phyloP scores from a whole-genome alignment of 2,797 vertebrate genomes.

The Synanceia verrucosa region DNA sequence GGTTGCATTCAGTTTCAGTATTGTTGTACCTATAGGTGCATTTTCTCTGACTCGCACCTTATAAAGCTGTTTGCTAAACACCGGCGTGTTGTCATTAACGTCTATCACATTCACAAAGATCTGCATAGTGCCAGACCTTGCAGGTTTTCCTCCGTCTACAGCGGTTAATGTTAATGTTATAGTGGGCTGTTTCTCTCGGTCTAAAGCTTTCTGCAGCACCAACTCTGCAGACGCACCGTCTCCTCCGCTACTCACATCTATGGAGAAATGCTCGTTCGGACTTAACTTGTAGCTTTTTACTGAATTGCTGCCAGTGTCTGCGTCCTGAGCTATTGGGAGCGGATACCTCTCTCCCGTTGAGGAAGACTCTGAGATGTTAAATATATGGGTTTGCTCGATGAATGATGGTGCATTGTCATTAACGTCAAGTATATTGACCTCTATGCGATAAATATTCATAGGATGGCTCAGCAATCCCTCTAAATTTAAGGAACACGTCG shows the following conservation, averaged over 20 bases:
- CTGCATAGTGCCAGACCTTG: constrained; percentile 72
- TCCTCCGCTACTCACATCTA: constrained; percentile 67
- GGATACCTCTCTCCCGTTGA: constrained; percentile 72
- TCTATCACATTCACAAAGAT: constrained; percentile 68
- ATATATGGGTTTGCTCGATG: constrained; percentile 30
- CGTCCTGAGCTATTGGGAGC: constrained; percentile 78
- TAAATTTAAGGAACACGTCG: constrained; percentile 76
- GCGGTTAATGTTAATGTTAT: constrained; percentile 77
- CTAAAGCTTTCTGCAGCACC: constrained; percentile 79
- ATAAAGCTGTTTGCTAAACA: constrained; percentile 49
- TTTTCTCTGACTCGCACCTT: constrained; percentile 55
- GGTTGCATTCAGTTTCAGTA: constrained; percentile 75
- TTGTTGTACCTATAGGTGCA: constrained; percentile 1
- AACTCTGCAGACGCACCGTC: constrained; percentile 74
- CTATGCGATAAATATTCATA: constrained; percentile 78
- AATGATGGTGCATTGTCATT: constrained; percentile 79
- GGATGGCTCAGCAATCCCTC: constrained; percentile 79
- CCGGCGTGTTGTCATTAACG: constrained; percentile 59
- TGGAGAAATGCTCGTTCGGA: constrained; percentile 76
- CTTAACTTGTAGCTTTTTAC: constrained; percentile 81
- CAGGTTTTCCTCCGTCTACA: constrained; percentile 84
- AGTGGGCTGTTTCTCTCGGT: constrained; percentile 76
- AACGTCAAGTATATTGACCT: constrained; percentile 74
- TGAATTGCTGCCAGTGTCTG: constrained; percentile 81
- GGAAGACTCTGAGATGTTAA: constrained; percentile 79